Evolutionary conservation across 2,797 vertebrate species (phyloP).

Genomic region (Protosalanx chinensis): DNA sequence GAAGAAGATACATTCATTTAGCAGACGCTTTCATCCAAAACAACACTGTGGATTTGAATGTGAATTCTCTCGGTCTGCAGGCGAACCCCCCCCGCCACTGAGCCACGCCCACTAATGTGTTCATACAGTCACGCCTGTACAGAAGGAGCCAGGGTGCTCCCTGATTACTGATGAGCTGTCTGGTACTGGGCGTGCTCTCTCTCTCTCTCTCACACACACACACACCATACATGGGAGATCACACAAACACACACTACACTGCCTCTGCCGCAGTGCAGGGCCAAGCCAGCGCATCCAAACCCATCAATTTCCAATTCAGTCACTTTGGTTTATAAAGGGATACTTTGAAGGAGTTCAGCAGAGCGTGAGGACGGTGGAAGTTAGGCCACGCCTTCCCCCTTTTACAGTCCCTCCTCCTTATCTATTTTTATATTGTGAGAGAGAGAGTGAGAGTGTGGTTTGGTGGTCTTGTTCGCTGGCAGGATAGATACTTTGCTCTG

Average conservation of each 20-base stretch:
- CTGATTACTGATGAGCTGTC: conserved; percentile 66
- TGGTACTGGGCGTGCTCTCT: conserved; percentile 50
- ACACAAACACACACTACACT: conserved; percentile 57
- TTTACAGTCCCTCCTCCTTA: background rate
- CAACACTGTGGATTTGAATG: too few species aligned
- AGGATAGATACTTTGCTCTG: too few species aligned
- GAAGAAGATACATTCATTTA: too few species aligned
- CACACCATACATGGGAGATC: conserved; percentile 14
- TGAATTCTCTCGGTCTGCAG: too few species aligned
- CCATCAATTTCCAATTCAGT: conserved; percentile 55
- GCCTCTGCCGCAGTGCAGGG: conserved; percentile 75
- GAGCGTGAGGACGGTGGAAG: conserved; percentile 10
- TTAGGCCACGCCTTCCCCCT: too few species aligned
- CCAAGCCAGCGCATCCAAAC: conserved; percentile 63
- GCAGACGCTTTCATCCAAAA: too few species aligned
- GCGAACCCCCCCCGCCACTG: too few species aligned
- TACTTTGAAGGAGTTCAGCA: conserved; percentile 21
- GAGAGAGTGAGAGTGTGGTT: too few species aligned
- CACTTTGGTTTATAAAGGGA: conserved; percentile 38
- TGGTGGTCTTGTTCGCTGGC: too few species aligned
- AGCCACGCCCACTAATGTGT: background rate
- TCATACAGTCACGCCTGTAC: conserved; percentile 32
- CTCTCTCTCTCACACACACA: conserved; percentile 15
- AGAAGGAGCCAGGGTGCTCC: conserved; percentile 47
- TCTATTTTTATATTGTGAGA: background rate